phyloP scores from a whole-genome alignment of 2,888 invertebrate species.

The Diarsia dahlii region DNA sequence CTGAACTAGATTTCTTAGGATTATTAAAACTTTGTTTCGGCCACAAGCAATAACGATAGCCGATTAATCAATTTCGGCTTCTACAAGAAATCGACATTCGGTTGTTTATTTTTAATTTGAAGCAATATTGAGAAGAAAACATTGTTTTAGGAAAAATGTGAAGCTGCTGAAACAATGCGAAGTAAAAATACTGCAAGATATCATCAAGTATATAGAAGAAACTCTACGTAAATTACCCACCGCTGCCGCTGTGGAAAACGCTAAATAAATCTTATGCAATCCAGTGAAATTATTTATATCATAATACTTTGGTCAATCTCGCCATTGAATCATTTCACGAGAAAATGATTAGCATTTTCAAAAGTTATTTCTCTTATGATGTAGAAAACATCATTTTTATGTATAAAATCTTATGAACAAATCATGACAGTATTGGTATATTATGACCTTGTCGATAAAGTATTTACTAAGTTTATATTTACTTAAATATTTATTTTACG shows the following conservation, averaged over 20 bases:
- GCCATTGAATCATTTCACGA: neutral
- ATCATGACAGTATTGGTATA: slow-evolving; percentile 78
- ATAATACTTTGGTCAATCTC: neutral
- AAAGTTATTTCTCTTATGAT: slow-evolving; percentile 8
- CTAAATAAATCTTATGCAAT: slow-evolving; percentile 59
- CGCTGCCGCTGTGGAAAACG: slow-evolving; percentile 64
- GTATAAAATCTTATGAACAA: slow-evolving; percentile 63
- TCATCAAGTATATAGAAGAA: slow-evolving; percentile 82
- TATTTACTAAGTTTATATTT: slow-evolving; percentile 60
- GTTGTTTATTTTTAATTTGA: no score
- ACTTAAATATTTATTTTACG: slow-evolving; percentile 60
- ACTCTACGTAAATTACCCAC: slow-evolving; percentile 77
- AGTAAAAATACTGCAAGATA: slow-evolving; percentile 85
- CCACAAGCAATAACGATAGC: neutral
- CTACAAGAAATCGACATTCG: no score
- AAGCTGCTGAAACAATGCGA: slow-evolving; percentile 86
- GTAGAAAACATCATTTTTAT: slow-evolving; percentile 11
- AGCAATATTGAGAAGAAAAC: neutral
- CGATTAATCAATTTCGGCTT: neutral
- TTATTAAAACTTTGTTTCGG: neutral
- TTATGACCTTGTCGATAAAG: slow-evolving; percentile 51
- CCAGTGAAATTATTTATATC: neutral
- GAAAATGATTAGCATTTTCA: neutral
- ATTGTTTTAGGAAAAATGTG: slow-evolving; percentile 82
- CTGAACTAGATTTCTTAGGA: no score